Evolutionary conservation across 2,888 invertebrate species (phyloP).

Genomic region (Endotricha flammealis): DNA sequence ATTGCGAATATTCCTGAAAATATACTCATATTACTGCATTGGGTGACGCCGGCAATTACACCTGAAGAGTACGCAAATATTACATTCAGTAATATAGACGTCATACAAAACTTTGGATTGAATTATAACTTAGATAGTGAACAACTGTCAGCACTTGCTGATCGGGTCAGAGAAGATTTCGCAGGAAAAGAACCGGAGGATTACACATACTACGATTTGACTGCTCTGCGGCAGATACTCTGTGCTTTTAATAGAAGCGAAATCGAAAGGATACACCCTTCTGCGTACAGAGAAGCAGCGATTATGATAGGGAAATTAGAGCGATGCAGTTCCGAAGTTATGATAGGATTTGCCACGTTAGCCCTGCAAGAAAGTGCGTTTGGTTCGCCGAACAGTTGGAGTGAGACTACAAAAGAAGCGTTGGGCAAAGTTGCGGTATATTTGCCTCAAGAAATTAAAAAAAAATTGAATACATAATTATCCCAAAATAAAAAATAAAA

Average conservation of each 20-base stretch:
- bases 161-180: constrained; percentile 71
- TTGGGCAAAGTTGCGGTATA: constrained; percentile 64
- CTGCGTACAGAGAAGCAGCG: constrained; percentile 72
- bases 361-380: constrained; percentile 62
- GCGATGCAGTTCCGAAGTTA: constrained; percentile 56
- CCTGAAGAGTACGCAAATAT: constrained; percentile 71
- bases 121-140: constrained; percentile 56
- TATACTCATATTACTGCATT: constrained; percentile 54
- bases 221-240: constrained; percentile 71
- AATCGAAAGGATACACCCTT: constrained; percentile 71
- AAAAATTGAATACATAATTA: no score
- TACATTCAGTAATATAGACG: constrained; percentile 69
- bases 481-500: no score
- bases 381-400: constrained; percentile 59
- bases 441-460: constrained; percentile 29
- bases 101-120: constrained; percentile 75
- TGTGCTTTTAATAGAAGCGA: constrained; percentile 76
- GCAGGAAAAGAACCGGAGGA: constrained; percentile 73
- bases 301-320: constrained; percentile 59
- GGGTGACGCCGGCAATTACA: constrained; percentile 66
- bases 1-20: constrained; percentile 59
- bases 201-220: constrained; percentile 76
- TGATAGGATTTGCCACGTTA: constrained; percentile 64
- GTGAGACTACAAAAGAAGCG: constrained; percentile 39
- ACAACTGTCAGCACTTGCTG: constrained; percentile 67